phyloP scores from a whole-genome alignment of 2,797 vertebrate genomes.

The Tragopan temminckii region DNA sequence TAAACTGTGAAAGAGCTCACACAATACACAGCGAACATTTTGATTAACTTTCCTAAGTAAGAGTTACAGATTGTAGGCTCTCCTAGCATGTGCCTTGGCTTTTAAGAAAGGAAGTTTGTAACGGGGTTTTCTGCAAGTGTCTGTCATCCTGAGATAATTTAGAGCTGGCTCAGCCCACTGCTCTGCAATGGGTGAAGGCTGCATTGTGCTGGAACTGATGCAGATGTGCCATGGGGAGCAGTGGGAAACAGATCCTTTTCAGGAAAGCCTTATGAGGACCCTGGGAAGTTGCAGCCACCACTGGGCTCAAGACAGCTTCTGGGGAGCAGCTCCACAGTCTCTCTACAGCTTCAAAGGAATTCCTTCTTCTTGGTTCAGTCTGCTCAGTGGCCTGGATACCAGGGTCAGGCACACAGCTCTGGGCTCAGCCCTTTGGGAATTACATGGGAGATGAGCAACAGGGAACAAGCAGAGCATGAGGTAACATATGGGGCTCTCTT shows the following conservation, averaged over 20 bases:
- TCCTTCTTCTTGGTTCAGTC: neutral
- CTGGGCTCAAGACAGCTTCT: neutral
- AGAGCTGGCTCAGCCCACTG: neutral
- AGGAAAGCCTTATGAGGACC: neutral
- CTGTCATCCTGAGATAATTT: conserved; percentile 3
- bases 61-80: conserved; percentile 38
- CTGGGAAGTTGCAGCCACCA: neutral
- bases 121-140: conserved; percentile 22
- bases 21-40: conserved; percentile 59
- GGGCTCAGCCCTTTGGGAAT: neutral
- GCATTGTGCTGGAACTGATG: neutral
- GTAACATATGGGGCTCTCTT: accelerated
- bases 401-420: neutral
- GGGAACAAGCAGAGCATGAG: neutral
- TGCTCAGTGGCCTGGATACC: neutral
- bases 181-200: neutral
- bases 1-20: conserved; percentile 60
- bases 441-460: neutral
- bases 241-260: neutral
- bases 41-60: conserved; percentile 67
- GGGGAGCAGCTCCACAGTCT: neutral
- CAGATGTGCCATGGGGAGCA: neutral
- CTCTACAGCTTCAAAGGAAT: conserved; percentile 40
- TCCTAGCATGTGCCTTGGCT: neutral
- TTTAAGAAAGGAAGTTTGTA: conserved; percentile 44